Evolutionary conservation across 1,140 invertebrate genomes (phyloP).

Genomic region (Druon quercuslanigerum): DNA sequence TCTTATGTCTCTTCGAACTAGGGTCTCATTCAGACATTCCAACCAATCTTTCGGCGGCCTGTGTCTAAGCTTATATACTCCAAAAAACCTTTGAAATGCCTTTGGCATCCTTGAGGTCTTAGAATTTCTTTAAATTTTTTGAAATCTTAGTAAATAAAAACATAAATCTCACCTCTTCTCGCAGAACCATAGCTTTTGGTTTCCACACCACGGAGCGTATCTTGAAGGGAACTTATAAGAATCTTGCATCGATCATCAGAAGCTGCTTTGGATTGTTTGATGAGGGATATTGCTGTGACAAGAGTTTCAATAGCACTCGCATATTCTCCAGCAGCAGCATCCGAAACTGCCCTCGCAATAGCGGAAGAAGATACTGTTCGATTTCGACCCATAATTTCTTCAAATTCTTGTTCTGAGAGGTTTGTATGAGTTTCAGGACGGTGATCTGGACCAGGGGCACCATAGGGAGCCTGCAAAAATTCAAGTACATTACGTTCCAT

Average conservation of each 20-base stretch:
- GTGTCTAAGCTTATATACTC: no score
- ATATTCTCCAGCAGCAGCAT: conserved; percentile 97
- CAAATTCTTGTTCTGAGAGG: conserved; percentile 95
- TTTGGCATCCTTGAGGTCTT: no score
- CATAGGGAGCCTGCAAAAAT: conserved; percentile 71
- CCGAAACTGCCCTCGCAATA: conserved; percentile 96
- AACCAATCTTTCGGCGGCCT: no score
- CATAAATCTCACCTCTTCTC: conserved; percentile 73
- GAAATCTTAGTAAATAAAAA: conserved; percentile 12
- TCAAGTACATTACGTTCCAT: no score
- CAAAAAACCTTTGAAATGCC: no score
- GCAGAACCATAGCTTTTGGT: conserved; percentile 93
- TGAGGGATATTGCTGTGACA: conserved; percentile 98
- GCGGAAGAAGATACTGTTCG: conserved; percentile 97
- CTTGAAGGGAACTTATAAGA: conserved; percentile 96
- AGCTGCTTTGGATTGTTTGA: conserved; percentile 97
- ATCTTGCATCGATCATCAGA: conserved; percentile 99
- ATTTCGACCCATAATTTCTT: conserved; percentile 98
- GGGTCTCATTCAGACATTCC: no score
- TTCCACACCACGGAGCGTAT: conserved; percentile 97
- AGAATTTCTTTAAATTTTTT: not conserved
- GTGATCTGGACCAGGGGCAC: conserved; percentile 76
- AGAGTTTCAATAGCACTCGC: conserved; percentile 98
- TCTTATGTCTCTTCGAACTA: no score
- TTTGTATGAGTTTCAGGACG: conserved; percentile 79